phyloP scores from a whole-genome alignment of 2,888 invertebrate species.

The Capitulum mitella region DNA sequence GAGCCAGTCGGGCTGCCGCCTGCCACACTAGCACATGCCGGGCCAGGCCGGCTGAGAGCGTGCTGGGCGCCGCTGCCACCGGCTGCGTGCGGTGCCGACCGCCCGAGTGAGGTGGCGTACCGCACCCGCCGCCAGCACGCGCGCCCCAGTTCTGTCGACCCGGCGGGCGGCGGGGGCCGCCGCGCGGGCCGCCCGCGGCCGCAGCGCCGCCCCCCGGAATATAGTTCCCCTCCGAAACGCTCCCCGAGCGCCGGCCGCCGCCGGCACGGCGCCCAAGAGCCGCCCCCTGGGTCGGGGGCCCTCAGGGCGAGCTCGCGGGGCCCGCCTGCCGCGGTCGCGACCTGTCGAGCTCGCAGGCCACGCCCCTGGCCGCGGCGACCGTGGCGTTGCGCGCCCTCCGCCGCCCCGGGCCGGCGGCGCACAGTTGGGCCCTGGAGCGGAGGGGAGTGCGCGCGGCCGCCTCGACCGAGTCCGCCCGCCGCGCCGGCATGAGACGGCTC shows the following conservation, averaged over 20 bases:
- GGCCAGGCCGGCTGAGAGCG: slow-evolving; percentile 15
- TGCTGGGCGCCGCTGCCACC: slow-evolving; percentile 46
- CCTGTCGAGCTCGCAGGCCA: background rate
- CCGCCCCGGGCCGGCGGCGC: no score
- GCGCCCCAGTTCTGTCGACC: background rate
- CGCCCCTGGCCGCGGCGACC: background rate
- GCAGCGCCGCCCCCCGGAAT: background rate
- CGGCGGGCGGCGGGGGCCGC: background rate
- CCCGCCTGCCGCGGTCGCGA: no score
- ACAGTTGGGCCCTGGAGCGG: slow-evolving; percentile 31
- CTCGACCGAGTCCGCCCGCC: background rate
- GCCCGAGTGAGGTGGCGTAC: background rate
- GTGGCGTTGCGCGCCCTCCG: slow-evolving; percentile 27
- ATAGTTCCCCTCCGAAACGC: background rate
- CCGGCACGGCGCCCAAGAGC: no score
- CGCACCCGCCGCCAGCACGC: background rate
- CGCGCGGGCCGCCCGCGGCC: background rate
- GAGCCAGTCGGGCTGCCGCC: background rate
- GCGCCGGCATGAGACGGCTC: background rate
- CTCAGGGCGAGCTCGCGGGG: no score
- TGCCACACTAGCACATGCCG: slow-evolving; percentile 24
- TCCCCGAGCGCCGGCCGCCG: background rate
- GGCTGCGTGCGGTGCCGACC: slow-evolving; percentile 43
- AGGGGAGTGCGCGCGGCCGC: background rate
- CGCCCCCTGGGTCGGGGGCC: no score